Percentiles rank a stretch among this genome's conserved stretches.
Evolutionary conservation across 1,140 invertebrate species (phyloP).

Genomic region (Heliconius nattereri): DNA sequence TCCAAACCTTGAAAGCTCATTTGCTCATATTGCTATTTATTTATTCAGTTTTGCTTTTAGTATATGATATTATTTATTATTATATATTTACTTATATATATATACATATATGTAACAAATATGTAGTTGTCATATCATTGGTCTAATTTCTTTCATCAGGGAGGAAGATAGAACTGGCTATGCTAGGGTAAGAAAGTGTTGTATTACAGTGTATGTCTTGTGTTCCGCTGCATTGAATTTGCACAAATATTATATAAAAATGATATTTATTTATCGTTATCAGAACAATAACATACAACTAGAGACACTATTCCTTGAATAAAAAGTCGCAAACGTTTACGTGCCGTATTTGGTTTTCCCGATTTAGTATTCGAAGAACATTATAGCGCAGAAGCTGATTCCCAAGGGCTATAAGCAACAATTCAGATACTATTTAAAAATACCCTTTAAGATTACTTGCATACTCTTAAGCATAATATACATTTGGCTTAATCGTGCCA

Average conservation of each 20-base stretch:
- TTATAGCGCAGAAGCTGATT: too few relatives aligned
- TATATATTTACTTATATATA: slow-evolving; percentile 37
- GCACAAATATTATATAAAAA: slow-evolving; percentile 36
- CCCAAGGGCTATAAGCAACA: too few relatives aligned
- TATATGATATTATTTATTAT: slow-evolving; percentile 38
- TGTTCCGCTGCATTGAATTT: slow-evolving; percentile 59
- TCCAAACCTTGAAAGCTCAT: neutral
- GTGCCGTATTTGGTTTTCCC: too few relatives aligned
- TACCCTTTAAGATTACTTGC: too few relatives aligned
- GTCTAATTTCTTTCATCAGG: slow-evolving; percentile 78
- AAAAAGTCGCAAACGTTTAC: too few relatives aligned
- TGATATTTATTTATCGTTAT: slow-evolving; percentile 40
- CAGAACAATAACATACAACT: slow-evolving; percentile 12
- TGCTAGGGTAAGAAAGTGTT: slow-evolving; percentile 80
- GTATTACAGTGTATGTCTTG: slow-evolving; percentile 73
- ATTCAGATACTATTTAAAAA: too few relatives aligned
- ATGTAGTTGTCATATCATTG: slow-evolving; percentile 51
- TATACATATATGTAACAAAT: slow-evolving; percentile 36
- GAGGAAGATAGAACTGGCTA: slow-evolving; percentile 80
- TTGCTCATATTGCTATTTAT: slow-evolving; percentile 25
- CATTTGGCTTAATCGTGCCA: too few relatives aligned
- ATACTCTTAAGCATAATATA: too few relatives aligned
- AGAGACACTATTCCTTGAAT: neutral
- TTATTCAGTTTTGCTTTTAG: slow-evolving; percentile 33
- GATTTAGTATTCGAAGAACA: too few relatives aligned